Conservation (phyloP, 1,140 invertebrate species). For the Prorops nasuta region DNA sequence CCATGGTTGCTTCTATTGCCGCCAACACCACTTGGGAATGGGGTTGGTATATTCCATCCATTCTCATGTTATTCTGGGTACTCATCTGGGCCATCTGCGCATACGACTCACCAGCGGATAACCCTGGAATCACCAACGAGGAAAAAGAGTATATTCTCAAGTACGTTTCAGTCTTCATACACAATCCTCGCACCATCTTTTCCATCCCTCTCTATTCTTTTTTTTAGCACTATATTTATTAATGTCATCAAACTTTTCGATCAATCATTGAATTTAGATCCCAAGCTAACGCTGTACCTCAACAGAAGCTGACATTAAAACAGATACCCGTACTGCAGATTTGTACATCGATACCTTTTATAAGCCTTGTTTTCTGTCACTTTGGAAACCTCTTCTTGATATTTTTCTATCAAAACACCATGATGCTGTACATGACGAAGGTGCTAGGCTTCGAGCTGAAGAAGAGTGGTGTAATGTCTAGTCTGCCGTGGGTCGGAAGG, state of each 20-base stretch:
- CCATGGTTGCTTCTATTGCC: conserved; percentile 63
- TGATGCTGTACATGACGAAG: conserved; percentile 60
- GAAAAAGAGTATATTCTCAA: conserved; percentile 73
- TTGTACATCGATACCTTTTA: conserved; percentile 64
- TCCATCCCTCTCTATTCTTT: conserved; percentile 1
- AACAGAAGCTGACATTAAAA: conserved; percentile 13
- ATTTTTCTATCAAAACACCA: conserved; percentile 81
- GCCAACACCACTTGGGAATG: conserved; percentile 67
- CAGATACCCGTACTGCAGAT: conserved; percentile 44
- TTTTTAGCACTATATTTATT: no score
- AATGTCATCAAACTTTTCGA: no score
- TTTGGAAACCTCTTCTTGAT: conserved; percentile 72
- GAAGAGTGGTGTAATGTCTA: conserved; percentile 62
- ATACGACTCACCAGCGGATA: conserved; percentile 66
- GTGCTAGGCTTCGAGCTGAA: conserved; percentile 71
- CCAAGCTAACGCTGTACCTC: conserved; percentile 16
- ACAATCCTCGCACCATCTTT: no score
- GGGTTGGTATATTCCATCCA: conserved; percentile 68
- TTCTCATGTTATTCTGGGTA: conserved; percentile 61
- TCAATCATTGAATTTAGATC: no score
- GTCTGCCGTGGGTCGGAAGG: conserved; percentile 64
- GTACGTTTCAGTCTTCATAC: conserved; percentile 23
- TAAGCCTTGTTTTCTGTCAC: conserved; percentile 63
- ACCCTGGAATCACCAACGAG: conserved; percentile 68
- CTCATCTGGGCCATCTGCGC: conserved; percentile 63